These are phyloP conservation scores for Nomada goodeniana DNA, from an alignment of 2,888 invertebrate species.

Conservation along the genomic window DNA sequence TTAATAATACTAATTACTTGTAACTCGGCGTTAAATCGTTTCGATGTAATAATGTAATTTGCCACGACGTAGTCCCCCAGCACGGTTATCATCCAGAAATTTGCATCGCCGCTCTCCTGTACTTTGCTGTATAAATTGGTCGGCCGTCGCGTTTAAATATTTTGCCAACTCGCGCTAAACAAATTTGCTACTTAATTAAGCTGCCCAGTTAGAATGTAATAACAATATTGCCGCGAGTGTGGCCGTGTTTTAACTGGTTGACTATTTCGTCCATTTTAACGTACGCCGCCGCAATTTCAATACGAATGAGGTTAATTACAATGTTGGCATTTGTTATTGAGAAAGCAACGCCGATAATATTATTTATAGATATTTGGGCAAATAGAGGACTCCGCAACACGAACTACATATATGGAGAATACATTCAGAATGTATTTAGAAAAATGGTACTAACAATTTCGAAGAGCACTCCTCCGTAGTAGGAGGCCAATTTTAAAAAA, in stretches of 20 bases:
- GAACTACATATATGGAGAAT: too few relatives aligned
- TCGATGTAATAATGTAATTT: constrained; percentile 13
- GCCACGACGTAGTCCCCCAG: not conserved
- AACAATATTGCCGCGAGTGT: not conserved
- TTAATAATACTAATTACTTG: constrained; percentile 8
- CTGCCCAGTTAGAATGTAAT: not conserved
- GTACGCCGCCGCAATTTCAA: not conserved
- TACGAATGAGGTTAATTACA: not conserved
- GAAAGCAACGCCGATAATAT: too few relatives aligned
- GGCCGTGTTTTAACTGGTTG: not conserved
- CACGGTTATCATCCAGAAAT: constrained; percentile 9
- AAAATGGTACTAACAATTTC: too few relatives aligned
- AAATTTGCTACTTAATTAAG: constrained; percentile 10
- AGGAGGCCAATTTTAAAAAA: too few relatives aligned
- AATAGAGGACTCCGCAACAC: too few relatives aligned
- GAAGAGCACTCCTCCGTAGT: too few relatives aligned
- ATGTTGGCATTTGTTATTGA: too few relatives aligned
- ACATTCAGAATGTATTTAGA: too few relatives aligned
- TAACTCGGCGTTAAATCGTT: constrained; percentile 10
- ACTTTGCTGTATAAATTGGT: not conserved
- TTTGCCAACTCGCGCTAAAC: not conserved
- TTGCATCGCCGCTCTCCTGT: not conserved
- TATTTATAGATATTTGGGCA: too few relatives aligned
- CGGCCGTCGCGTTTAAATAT: not conserved
- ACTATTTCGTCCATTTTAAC: not conserved